These are phyloP conservation scores for Pardosa pseudoannulata DNA, from an alignment of 2,888 invertebrate species.

Conservation along the genomic window DNA sequence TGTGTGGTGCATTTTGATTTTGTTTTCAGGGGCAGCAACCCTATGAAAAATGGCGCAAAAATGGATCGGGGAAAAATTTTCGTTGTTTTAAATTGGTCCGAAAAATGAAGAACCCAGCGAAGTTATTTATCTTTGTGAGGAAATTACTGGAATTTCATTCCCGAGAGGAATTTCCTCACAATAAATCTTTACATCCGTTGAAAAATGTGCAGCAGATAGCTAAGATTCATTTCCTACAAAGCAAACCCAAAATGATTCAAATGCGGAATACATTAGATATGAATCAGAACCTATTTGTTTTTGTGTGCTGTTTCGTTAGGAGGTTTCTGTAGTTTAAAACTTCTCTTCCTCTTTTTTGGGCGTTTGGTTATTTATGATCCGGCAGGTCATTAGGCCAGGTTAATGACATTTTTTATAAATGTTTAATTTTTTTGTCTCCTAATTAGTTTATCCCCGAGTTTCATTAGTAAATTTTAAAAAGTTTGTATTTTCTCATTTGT, in stretches of 20 bases:
- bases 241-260: background rate
- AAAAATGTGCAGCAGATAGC: background rate
- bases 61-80: background rate
- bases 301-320: background rate
- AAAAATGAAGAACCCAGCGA: background rate
- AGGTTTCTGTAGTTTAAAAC: background rate
- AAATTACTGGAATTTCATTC: constrained; percentile 2
- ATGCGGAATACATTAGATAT: background rate
- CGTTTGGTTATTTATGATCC: background rate
- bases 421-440: background rate
- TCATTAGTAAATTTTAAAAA: too few relatives aligned
- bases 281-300: background rate
- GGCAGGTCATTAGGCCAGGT: background rate
- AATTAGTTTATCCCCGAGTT: background rate
- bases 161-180: background rate
- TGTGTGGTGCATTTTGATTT: background rate
- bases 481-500: too few relatives aligned
- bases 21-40: background rate
- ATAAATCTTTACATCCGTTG: constrained; percentile 2
- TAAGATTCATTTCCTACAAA: background rate
- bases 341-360: background rate
- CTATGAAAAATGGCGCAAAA: constrained; percentile 2
- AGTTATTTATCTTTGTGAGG: background rate
- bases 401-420: background rate
- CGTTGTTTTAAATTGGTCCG: constrained; percentile 6